A percentile compares a stretch with the other conserved stretches of the same genome.
Evolutionary conservation across 2,888 invertebrate species (phyloP).

Genomic region (Micoletzkya japonica): DNA sequence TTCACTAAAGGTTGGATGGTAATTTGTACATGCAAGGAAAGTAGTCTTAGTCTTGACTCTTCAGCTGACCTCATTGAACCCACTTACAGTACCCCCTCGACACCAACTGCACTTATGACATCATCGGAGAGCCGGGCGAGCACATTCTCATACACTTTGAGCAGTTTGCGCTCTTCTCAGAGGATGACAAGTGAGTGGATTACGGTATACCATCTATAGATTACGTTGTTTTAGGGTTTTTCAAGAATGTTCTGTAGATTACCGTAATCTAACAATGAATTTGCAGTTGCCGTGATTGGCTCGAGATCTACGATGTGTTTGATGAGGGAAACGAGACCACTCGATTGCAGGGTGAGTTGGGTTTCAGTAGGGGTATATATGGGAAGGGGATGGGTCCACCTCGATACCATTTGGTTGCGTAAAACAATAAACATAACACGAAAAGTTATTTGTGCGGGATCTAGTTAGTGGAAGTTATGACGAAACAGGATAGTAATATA

Average conservation of each 20-base stretch:
- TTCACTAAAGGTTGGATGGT: too few relatives aligned
- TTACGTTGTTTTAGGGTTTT: neutral
- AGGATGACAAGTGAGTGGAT: constrained; percentile 33
- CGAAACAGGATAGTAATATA: too few relatives aligned
- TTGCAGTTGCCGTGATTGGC: constrained; percentile 55
- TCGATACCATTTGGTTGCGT: too few relatives aligned
- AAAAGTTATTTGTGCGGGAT: too few relatives aligned
- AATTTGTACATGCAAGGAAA: too few relatives aligned
- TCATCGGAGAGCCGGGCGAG: constrained; percentile 62
- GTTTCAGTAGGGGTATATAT: too few relatives aligned
- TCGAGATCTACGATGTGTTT: constrained; percentile 60
- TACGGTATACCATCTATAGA: neutral
- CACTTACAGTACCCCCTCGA: constrained; percentile 65
- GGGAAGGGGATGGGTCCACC: too few relatives aligned
- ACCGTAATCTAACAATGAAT: neutral
- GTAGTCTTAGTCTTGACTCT: neutral
- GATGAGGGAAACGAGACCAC: constrained; percentile 39
- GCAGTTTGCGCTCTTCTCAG: constrained; percentile 53
- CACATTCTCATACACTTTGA: constrained; percentile 61
- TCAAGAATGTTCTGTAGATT: neutral
- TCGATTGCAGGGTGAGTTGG: constrained; percentile 36
- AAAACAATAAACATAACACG: too few relatives aligned
- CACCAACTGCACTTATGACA: constrained; percentile 66
- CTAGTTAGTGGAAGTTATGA: too few relatives aligned
- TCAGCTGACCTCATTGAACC: neutral